Evolutionary conservation across 2,888 invertebrate species (phyloP).

Genomic region (Chymomyza fuscimana): DNA sequence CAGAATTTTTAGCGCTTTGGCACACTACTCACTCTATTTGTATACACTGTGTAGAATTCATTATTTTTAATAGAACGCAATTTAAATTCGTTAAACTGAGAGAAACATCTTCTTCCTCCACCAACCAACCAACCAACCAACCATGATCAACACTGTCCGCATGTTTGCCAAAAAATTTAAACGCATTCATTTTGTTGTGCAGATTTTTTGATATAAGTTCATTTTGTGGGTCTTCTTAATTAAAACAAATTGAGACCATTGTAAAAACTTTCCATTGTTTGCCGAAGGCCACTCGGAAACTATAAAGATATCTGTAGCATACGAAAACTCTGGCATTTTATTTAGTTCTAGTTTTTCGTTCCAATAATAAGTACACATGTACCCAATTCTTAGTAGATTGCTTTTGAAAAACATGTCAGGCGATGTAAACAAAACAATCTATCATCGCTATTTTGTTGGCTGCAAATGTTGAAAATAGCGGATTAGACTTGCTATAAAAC

Average conservation of each 20-base stretch:
- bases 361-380: background rate
- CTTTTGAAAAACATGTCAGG: background rate
- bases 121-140: background rate
- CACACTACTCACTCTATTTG: constrained; percentile 3
- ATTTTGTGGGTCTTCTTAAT: constrained; percentile 29
- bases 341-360: background rate
- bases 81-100: constrained; percentile 55
- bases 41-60: constrained; percentile 33
- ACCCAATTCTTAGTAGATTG: background rate
- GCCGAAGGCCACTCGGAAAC: background rate
- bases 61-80: constrained; percentile 63
- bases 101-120: constrained; percentile 27
- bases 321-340: background rate
- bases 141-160: constrained; percentile 1
- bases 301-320: background rate
- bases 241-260: constrained; percentile 36
- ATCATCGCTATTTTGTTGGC: too few species aligned
- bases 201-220: constrained; percentile 8
- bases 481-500: too few species aligned
- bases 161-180: constrained; percentile 29
- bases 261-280: constrained; percentile 3
- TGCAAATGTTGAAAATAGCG: too few species aligned
- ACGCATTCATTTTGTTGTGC: background rate
- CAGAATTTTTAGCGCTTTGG: constrained; percentile 29
- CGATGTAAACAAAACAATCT: background rate